Base-by-base conservation (phyloP, 1,140 invertebrate species). In the Latrodectus geometricus region DNA sequence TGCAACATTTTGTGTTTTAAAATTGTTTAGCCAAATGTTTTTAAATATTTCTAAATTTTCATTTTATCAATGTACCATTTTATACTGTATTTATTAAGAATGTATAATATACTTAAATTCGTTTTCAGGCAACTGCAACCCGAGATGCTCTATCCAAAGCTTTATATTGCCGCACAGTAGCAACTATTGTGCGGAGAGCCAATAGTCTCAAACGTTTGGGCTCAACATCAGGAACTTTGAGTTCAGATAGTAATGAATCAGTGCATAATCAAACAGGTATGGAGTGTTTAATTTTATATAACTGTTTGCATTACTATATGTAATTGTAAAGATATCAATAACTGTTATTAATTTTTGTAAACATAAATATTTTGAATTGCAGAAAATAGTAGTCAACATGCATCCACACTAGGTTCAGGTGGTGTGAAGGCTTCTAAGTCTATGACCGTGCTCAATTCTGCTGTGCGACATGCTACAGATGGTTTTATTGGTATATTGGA, bases 401-500 rank as follows among this genome's bases (percentile, higher is more conserved):
- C 96, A 11, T 96, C 96, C 0, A 96, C 96, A 0, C 94, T 96
- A 75, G 95, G 95, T 15, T 95, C 94, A 56, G 95, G 95, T 8
- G 96, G 96, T 68, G 96, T 96, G 35, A 96, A 96, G 90, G 96
- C 96, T 52, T 93, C 91, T 72, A 93, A 93, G 88, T 93, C 93
- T 4, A 97, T 97, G 96, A 95, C 95, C 0, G 96, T 95, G 0
- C 91, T 98, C 14, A 97, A 97, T 91, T 97, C 97, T 90, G 96
- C 96, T 0, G 96, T 98, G 35, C 92, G 96, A 80, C 96, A 97
- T 92, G 96, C 96, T n/a, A 97, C 96, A 0, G 96, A 98, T 90
- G 96, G 96, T 7, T 98, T 97, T 90, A 97, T 98, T 88, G 97
- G 97, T 15, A 97, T 98, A 89, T 92, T 98, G 73, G 97, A 98